Evolutionary conservation across 2,113 vertebrate genomes (phyloP).

Genomic region (Triplophysa tibetana): DNA sequence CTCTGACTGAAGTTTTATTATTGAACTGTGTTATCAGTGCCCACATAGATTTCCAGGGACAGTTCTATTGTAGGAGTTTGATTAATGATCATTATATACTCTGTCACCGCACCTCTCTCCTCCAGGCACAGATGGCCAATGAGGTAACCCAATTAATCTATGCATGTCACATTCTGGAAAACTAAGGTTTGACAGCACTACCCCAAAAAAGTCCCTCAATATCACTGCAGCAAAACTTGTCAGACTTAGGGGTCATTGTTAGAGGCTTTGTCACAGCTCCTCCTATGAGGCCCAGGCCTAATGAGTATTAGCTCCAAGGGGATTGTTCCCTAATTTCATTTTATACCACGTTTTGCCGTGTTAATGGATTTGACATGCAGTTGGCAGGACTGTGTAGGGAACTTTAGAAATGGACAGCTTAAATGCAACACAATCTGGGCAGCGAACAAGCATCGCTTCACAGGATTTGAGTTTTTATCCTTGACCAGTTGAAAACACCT

Average conservation of each 20-base stretch:
- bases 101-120: conserved; percentile 12
- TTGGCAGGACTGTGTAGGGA: conserved; percentile 14
- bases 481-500: conserved; percentile 50
- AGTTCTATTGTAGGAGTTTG: conserved; percentile 14
- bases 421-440: background rate
- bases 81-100: conserved; percentile 27
- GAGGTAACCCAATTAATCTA: conserved; percentile 33
- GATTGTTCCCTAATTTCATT: conserved; percentile 39
- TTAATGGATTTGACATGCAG: conserved; percentile 41
- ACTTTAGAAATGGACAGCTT: background rate
- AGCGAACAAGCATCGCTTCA: background rate
- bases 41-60: conserved; percentile 29
- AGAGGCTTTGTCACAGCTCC: conserved; percentile 10
- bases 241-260: conserved; percentile 1
- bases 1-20: background rate
- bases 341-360: conserved; percentile 13
- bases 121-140: conserved; percentile 39
- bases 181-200: conserved; percentile 13
- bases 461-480: conserved; percentile 34
- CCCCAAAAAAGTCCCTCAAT: background rate
- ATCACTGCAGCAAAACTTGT: background rate
- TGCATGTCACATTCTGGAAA: conserved; percentile 8
- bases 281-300: conserved; percentile 1
- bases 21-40: conserved; percentile 7
- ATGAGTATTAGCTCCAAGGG: conserved; percentile 24